Evolutionary conservation across 1,140 invertebrate genomes (phyloP), one percentile per base, ranked within the genome.

Genomic region (Spodoptera litura): DNA sequence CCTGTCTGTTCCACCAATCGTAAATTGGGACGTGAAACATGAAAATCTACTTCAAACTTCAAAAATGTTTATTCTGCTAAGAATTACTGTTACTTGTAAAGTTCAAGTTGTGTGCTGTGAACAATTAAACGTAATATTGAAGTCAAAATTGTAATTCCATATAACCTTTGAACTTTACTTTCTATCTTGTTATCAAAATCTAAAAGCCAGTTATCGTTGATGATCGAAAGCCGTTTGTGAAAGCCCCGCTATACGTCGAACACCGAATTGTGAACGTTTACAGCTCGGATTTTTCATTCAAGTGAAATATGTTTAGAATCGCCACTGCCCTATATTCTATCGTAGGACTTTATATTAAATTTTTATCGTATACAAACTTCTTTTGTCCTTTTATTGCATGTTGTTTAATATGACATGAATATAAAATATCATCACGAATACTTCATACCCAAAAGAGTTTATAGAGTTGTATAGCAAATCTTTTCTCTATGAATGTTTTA

Each of bases 11-110:
- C 61, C 62, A 56, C 49, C 73, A 52, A 62, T 62, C 73, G 59
- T 64, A 75, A 75, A 75, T 75, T 53, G 59, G 62, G 53, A 78
- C 64, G 75, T 31, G 75, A 78, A 76, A 78, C 75, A 78, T 59
- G 75, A 78, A 78, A 78, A 78, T 70, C 20, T 78, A 78, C 75
- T 78, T 78, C 64, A 70, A 78, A 70, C 62, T 78, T 78, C 25
- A 59, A 70, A 78, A 61, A 59, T 59, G 12, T 70, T 77, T 11
- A 77, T 68, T 77, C 35, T 15, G 20, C 52, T 27, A 70, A 68
- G 62, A 66, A 31, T 66, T 55, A 53, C 59, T 56, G 6, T 68
- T 56, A 58, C 61, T 53, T 53, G 49, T 25, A 12, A 52, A 75
- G 49, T 64, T 38, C 9, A 20, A 62, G 59, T 9, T 9, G 12